Conservation (phyloP, 2,888 invertebrate species). For the Hydropsyche betteni region DNA sequence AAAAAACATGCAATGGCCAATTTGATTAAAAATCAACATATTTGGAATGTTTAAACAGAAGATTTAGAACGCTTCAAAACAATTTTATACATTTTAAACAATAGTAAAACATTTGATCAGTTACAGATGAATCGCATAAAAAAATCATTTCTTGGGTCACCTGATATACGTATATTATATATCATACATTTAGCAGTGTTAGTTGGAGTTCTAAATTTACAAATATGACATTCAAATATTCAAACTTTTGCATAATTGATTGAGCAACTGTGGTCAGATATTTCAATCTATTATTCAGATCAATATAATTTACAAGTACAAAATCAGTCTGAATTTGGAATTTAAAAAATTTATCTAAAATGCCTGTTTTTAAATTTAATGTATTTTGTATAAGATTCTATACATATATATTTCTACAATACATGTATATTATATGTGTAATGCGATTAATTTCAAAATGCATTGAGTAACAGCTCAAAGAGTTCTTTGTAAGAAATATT, state of each 20-base stretch:
- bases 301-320: neutral
- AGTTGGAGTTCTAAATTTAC: conserved; percentile 30
- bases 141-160: conserved; percentile 1
- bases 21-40: too few species aligned
- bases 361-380: conserved; percentile 10
- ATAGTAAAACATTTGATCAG: neutral
- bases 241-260: neutral
- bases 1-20: too few species aligned
- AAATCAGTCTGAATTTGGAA: conserved; percentile 40
- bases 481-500: conserved; percentile 8
- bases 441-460: conserved; percentile 4
- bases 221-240: conserved; percentile 34
- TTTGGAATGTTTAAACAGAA: too few species aligned
- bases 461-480: conserved; percentile 7
- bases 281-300: conserved; percentile 5
- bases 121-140: neutral
- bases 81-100: too few species aligned
- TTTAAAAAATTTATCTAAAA: conserved; percentile 26
- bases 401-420: conserved; percentile 19
- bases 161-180: conserved; percentile 26
- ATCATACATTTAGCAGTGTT: conserved; percentile 32
- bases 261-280: neutral
- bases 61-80: too few species aligned
- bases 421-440: neutral
- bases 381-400: conserved; percentile 6